Percentiles rank a stretch among this genome's conserved stretches.
phyloP scores from a whole-genome alignment of 2,888 invertebrate genomes.

The Ochropleura plecta region DNA sequence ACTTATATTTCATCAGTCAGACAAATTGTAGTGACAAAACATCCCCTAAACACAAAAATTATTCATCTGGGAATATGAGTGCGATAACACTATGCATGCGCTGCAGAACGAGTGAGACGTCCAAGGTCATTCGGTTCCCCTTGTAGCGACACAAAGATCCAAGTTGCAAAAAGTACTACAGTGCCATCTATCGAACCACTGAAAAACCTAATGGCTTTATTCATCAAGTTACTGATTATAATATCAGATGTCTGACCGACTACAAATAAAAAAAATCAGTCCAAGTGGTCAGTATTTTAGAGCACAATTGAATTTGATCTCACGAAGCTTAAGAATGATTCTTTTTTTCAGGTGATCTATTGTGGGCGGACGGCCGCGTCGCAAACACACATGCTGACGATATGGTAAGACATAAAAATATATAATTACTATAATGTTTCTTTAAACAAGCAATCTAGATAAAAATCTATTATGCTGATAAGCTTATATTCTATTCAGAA shows the following conservation, averaged over 20 bases:
- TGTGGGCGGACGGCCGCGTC: slow-evolving; percentile 85
- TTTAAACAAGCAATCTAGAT: neutral
- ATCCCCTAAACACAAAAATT: too few species aligned
- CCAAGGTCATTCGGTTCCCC: too few species aligned
- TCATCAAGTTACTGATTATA: neutral
- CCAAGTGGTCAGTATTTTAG: neutral
- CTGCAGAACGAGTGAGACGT: too few species aligned
- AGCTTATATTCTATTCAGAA: neutral
- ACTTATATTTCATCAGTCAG: too few species aligned
- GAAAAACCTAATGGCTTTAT: too few species aligned
- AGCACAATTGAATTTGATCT: neutral
- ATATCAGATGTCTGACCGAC: neutral
- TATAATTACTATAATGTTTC: neutral
- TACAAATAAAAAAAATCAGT: neutral
- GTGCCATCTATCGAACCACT: too few species aligned
- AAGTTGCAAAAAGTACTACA: too few species aligned
- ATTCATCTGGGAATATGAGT: too few species aligned
- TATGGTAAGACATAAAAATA: slow-evolving; percentile 90
- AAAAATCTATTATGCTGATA: slow-evolving; percentile 5
- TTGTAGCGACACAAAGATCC: too few species aligned
- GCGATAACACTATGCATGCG: too few species aligned
- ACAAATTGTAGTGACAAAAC: too few species aligned
- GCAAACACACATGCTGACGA: slow-evolving; percentile 93
- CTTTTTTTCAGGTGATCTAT: slow-evolving; percentile 88
- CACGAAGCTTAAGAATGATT: slow-evolving; percentile 9